These are phyloP conservation scores for Cephus runcator DNA, from an alignment of 2,888 invertebrate species.

Conservation along the genomic window DNA sequence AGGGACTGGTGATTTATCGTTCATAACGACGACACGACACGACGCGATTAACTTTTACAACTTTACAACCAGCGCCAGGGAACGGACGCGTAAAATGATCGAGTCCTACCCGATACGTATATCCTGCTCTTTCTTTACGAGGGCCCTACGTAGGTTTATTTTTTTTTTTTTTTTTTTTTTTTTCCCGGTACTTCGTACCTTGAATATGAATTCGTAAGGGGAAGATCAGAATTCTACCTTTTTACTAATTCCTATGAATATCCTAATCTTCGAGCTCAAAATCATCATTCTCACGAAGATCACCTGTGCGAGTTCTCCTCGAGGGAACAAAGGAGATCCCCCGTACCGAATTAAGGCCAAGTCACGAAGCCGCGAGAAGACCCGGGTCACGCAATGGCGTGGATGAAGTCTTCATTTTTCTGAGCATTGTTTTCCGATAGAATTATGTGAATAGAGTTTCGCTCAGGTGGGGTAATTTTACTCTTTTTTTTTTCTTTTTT, in stretches of 20 bases:
- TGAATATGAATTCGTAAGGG: background rate
- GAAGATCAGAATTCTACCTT: background rate
- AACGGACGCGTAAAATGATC: slow-evolving; percentile 12
- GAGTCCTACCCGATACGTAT: slow-evolving; percentile 8
- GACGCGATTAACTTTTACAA: slow-evolving; percentile 30
- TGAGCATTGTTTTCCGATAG: background rate
- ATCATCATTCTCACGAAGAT: background rate
- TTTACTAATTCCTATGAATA: background rate
- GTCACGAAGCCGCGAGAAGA: background rate
- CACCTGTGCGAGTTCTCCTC: background rate
- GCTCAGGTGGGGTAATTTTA: background rate
- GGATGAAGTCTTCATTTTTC: background rate
- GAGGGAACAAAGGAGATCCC: background rate
- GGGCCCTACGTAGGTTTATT: background rate
- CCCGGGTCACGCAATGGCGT: background rate
- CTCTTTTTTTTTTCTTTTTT: background rate
- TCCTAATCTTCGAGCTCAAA: background rate
- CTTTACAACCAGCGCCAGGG: slow-evolving; percentile 3
- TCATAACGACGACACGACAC: slow-evolving; percentile 25
- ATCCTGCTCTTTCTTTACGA: background rate
- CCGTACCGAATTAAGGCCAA: background rate
- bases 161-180: too few species aligned
- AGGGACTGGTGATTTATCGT: slow-evolving; percentile 26
- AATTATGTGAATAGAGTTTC: background rate
- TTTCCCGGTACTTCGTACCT: background rate